A percentile compares a stretch with the other conserved stretches of the same genome.
These are phyloP conservation scores for Heliornis fulica DNA, from an alignment of 2,113 vertebrate species.

Conservation along the genomic window DNA sequence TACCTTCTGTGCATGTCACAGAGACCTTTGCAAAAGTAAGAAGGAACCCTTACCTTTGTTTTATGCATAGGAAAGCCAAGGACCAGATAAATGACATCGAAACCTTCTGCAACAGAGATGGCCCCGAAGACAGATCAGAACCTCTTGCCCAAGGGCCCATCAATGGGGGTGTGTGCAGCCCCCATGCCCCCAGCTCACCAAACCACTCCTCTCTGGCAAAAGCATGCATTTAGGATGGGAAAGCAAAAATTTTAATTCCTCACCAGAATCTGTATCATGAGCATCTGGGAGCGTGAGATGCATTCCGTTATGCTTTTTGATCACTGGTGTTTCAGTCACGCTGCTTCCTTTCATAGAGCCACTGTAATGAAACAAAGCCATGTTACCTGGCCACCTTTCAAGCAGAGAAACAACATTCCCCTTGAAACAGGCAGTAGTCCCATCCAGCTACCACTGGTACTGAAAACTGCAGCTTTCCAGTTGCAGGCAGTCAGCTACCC, in stretches of 20 bases:
- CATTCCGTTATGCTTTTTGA: constrained; percentile 81
- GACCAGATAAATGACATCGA: neutral
- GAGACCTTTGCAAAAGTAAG: neutral
- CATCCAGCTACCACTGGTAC: neutral
- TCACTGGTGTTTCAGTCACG: constrained; percentile 75
- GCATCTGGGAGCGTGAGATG: constrained; percentile 91
- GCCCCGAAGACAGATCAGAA: neutral
- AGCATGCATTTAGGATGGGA: neutral
- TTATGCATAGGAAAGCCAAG: neutral
- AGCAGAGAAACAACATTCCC: fast-evolving
- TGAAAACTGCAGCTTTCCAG: neutral
- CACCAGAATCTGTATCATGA: constrained; percentile 88
- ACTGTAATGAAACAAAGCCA: constrained; percentile 70
- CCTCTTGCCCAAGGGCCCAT: neutral
- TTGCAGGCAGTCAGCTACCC: neutral
- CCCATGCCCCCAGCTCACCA: fast-evolving
- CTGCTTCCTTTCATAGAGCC: constrained; percentile 90
- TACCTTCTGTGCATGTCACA: neutral
- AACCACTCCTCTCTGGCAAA: neutral
- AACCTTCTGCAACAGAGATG: neutral
- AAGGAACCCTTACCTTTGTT: neutral
- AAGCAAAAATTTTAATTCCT: constrained; percentile 26
- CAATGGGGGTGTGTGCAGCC: fast-evolving
- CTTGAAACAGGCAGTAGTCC: neutral
- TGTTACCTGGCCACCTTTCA: neutral